Evolutionary conservation across 2,888 invertebrate genomes (phyloP).

Genomic region (Atethmia centrago): DNA sequence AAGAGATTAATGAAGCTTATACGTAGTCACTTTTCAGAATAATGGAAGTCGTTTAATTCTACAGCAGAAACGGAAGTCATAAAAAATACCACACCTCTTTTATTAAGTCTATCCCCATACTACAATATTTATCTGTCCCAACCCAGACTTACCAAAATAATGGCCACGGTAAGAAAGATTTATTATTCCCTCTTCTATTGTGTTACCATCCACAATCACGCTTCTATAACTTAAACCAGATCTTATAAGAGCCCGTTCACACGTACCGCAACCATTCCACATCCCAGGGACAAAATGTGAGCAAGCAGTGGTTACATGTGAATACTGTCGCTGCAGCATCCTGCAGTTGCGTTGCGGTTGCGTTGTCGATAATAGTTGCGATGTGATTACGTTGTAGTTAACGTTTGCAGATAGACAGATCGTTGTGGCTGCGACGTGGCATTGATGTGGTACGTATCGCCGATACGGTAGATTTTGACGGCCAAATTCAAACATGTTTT

Average conservation of each 20-base stretch:
- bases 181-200: slow-evolving; percentile 23
- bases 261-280: neutral
- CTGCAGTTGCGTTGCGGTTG: neutral
- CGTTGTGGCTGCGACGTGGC: neutral
- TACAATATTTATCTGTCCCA: slow-evolving; percentile 23
- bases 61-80: neutral
- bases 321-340: neutral
- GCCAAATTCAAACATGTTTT: no score
- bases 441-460: neutral
- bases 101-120: neutral
- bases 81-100: neutral
- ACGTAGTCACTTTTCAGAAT: neutral
- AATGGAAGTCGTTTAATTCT: neutral
- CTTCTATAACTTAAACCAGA: slow-evolving; percentile 70
- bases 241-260: slow-evolving; percentile 38
- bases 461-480: neutral
- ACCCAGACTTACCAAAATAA: slow-evolving; percentile 22
- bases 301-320: neutral
- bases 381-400: neutral
- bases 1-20: neutral
- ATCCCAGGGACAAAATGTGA: neutral
- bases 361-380: neutral
- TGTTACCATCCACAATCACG: slow-evolving; percentile 30
- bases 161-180: slow-evolving; percentile 2
- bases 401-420: neutral